phyloP scores from a whole-genome alignment of 2,113 vertebrate genomes.

The Macaca fascicularis region T2T-MFA8v1.1 NC_088376.1:197444501-197445000 shows the following conservation, averaged over 20 bases:
- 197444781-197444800: constrained; percentile 81
- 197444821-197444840: constrained; percentile 79
- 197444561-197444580: too few relatives aligned
- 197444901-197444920: constrained; percentile 81
- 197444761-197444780: constrained; percentile 65
- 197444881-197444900: constrained; percentile 69
- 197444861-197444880: constrained; percentile 81
- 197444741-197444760: constrained; percentile 85
- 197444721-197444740: constrained; percentile 86
- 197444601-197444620: too few relatives aligned
- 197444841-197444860: constrained; percentile 80
- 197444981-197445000: constrained; percentile 85
- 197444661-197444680: too few relatives aligned
- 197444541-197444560: too few relatives aligned
- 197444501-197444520: not conserved
- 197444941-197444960: constrained; percentile 88
- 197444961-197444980: constrained; percentile 84
- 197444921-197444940: constrained; percentile 78
- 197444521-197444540: constrained; percentile 58
- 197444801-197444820: constrained; percentile 83
- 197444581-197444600: too few relatives aligned
- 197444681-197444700: too few relatives aligned
- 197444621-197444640: too few relatives aligned
- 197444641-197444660: too few relatives aligned
- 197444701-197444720: too few relatives aligned